Conservation (phyloP, 1,140 invertebrate genomes). For the Rhyacophila brunnea region DNA sequence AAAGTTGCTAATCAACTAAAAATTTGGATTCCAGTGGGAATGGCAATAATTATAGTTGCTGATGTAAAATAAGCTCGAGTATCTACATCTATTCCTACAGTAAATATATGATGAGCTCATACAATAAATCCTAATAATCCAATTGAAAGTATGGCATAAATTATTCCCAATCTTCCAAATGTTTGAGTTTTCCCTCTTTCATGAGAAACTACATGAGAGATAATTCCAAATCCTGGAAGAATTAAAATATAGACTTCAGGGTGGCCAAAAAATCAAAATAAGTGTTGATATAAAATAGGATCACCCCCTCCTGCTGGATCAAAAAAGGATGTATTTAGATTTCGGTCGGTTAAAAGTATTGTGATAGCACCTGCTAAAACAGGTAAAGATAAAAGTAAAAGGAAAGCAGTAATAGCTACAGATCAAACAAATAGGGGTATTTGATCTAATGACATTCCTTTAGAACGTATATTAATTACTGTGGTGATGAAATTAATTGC, state of each 20-base stretch:
- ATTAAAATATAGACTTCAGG: slow-evolving; percentile 77
- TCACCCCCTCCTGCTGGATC: slow-evolving; percentile 64
- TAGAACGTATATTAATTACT: slow-evolving; percentile 58
- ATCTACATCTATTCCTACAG: slow-evolving; percentile 71
- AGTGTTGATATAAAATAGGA: slow-evolving; percentile 70
- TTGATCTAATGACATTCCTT: slow-evolving; percentile 52
- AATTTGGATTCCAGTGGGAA: slow-evolving; percentile 67
- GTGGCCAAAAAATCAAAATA: slow-evolving; percentile 79
- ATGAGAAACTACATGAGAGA: slow-evolving; percentile 63
- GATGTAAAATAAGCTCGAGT: slow-evolving; percentile 72
- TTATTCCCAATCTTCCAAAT: slow-evolving; percentile 61
- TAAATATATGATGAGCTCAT: slow-evolving; percentile 72
- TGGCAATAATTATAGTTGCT: slow-evolving; percentile 71
- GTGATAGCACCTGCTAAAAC: slow-evolving; percentile 72
- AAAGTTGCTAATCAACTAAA: slow-evolving; percentile 64
- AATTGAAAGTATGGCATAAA: slow-evolving; percentile 65
- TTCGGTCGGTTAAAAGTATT: slow-evolving; percentile 68
- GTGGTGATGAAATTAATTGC: slow-evolving; percentile 66
- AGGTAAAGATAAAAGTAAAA: slow-evolving; percentile 64
- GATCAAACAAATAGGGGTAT: slow-evolving; percentile 65
- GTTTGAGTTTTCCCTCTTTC: slow-evolving; percentile 60
- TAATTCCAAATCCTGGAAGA: slow-evolving; percentile 63
- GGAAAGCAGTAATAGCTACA: slow-evolving; percentile 65
- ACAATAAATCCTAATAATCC: slow-evolving; percentile 67
- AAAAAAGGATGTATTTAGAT: slow-evolving; percentile 70